A percentile compares a stretch with the other conserved stretches of the same genome.
phyloP scores from a whole-genome alignment of 2,888 invertebrate species.

The Argynnis bischoffii region DNA sequence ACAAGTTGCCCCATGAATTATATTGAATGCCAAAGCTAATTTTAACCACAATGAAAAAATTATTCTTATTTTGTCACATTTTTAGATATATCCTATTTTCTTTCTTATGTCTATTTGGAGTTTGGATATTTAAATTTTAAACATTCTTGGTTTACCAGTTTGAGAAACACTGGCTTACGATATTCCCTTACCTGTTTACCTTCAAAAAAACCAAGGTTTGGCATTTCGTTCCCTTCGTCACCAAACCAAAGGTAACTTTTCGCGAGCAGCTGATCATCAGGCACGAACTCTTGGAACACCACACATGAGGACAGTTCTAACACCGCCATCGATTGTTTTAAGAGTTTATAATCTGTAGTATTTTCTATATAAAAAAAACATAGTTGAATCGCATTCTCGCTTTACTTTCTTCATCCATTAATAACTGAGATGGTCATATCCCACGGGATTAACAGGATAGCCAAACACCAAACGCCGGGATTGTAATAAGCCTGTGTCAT shows the following conservation, averaged over 20 bases:
- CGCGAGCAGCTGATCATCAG: slow-evolving; percentile 44
- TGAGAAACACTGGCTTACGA: neutral
- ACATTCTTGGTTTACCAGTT: neutral
- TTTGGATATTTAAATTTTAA: too few species aligned
- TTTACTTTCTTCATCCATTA: too few species aligned
- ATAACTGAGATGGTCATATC: too few species aligned
- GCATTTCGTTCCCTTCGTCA: slow-evolving; percentile 48
- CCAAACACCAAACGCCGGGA: too few species aligned
- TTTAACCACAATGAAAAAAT: too few species aligned
- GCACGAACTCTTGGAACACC: slow-evolving; percentile 53
- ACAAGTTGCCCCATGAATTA: too few species aligned
- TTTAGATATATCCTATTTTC: too few species aligned
- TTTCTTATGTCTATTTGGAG: too few species aligned
- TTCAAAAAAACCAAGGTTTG: slow-evolving; percentile 51
- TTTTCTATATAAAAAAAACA: slow-evolving; percentile 32
- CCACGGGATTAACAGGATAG: too few species aligned
- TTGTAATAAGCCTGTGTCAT: too few species aligned
- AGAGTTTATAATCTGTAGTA: slow-evolving; percentile 36
- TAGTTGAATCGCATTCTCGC: neutral
- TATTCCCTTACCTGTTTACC: slow-evolving; percentile 56
- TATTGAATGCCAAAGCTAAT: too few species aligned
- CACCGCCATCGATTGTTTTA: slow-evolving; percentile 53
- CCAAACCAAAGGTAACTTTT: slow-evolving; percentile 56
- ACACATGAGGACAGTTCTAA: slow-evolving; percentile 58
- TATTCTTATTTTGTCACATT: too few species aligned